Percentiles rank a stretch among this genome's conserved stretches.
These are phyloP conservation scores for Pangasius krempfi DNA, from an alignment of 2,797 vertebrate species.

Conservation along the genomic window DNA sequence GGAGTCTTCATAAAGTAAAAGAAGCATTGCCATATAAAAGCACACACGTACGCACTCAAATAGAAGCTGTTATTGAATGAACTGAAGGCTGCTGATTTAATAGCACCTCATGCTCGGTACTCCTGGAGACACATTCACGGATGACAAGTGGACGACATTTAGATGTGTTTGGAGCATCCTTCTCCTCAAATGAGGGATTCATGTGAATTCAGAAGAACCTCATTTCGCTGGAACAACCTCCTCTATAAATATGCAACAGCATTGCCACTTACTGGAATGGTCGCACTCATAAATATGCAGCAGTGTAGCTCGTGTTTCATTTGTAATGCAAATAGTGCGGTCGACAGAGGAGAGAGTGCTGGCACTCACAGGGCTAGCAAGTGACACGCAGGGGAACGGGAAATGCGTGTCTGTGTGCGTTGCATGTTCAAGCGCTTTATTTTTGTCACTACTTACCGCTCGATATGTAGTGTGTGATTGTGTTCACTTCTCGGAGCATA, in stretches of 20 bases:
- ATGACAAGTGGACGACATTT: slow-evolving; percentile 58
- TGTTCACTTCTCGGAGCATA: slow-evolving; percentile 16
- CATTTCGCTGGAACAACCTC: slow-evolving; percentile 59
- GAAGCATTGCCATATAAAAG: background rate
- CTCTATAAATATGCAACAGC: slow-evolving; percentile 62
- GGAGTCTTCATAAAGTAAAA: background rate
- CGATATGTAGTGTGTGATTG: slow-evolving; percentile 27
- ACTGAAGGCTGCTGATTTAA: slow-evolving; percentile 54
- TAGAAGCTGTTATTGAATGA: slow-evolving; percentile 41
- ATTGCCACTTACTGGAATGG: slow-evolving; percentile 53
- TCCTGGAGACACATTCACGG: slow-evolving; percentile 50
- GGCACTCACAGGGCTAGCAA: slow-evolving; percentile 34
- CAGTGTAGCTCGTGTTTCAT: slow-evolving; percentile 51
- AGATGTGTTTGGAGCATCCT: slow-evolving; percentile 52
- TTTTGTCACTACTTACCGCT: slow-evolving; percentile 40
- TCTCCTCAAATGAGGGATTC: slow-evolving; percentile 59
- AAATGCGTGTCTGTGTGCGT: slow-evolving; percentile 2
- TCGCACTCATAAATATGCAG: slow-evolving; percentile 61
- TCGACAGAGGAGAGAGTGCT: slow-evolving; percentile 49
- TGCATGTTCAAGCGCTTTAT: slow-evolving; percentile 22
- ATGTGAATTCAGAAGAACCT: slow-evolving; percentile 59
- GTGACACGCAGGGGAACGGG: slow-evolving; percentile 27
- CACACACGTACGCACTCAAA: slow-evolving; percentile 16
- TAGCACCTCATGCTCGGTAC: slow-evolving; percentile 46
- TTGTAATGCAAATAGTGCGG: slow-evolving; percentile 59